These are phyloP conservation scores for Drosophila nebulosa DNA, from an alignment of 1,140 invertebrate genomes.

Conservation along the genomic window DNA sequence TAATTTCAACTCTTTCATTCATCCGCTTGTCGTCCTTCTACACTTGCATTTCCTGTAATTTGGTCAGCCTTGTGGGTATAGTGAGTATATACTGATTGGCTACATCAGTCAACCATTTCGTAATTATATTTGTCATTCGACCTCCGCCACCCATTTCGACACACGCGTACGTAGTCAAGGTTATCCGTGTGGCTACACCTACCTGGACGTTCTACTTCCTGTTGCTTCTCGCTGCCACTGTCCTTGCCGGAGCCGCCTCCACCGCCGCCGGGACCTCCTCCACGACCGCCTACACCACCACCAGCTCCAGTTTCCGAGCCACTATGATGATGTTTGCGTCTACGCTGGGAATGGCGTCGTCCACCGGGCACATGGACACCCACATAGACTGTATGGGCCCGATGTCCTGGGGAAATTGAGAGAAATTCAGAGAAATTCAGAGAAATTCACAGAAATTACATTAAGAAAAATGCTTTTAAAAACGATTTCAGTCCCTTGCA, in stretches of 20 bases:
- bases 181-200: conserved; percentile 27
- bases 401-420: conserved; percentile 86
- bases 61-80: conserved; percentile 12
- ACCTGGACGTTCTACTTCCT: conserved; percentile 76
- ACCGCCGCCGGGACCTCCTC: conserved; percentile 23
- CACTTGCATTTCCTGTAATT: conserved; percentile 38
- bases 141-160: neutral
- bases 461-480: neutral
- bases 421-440: conserved; percentile 24
- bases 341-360: conserved; percentile 87
- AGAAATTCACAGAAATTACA: conserved; percentile 12
- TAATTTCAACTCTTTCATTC: conserved; percentile 24
- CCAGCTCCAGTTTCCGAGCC: conserved; percentile 32
- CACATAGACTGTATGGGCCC: conserved; percentile 93
- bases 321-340: conserved; percentile 89
- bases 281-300: conserved; percentile 13
- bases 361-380: conserved; percentile 91
- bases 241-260: conserved; percentile 47
- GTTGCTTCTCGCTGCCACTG: conserved; percentile 64
- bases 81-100: conserved; percentile 37
- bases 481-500: conserved; percentile 15
- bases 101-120: conserved; percentile 9
- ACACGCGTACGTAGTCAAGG: neutral
- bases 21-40: neutral
- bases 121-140: conserved; percentile 26